phyloP scores from a whole-genome alignment of 2,797 vertebrate species.

The Urophycis tenuis region DNA sequence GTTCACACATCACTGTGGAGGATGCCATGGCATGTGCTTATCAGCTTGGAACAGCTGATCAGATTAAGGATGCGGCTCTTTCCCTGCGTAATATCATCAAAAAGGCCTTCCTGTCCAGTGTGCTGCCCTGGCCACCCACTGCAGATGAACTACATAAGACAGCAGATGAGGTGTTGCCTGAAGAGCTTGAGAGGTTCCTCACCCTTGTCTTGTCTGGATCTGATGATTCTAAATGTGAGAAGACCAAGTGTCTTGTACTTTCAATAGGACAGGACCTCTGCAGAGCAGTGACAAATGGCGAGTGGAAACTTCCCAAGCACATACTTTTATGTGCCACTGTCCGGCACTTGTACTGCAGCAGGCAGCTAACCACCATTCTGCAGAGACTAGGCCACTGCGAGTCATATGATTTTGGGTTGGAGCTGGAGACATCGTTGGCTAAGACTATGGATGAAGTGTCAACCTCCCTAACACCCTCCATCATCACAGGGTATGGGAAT shows the following conservation, averaged over 20 bases:
- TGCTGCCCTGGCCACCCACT: conserved; percentile 7
- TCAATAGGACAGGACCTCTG: not conserved
- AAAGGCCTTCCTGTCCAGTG: conserved; percentile 5
- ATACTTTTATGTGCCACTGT: conserved; percentile 9
- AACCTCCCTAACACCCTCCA: too few relatives aligned
- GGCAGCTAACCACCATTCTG: conserved; percentile 3
- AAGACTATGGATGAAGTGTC: conserved; percentile 6
- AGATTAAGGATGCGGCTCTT: not conserved
- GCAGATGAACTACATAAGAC: not conserved
- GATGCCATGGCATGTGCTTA: too few relatives aligned
- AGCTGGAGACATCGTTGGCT: not conserved
- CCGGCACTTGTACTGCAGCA: not conserved
- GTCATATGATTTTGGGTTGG: conserved; percentile 8
- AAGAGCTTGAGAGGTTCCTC: conserved; percentile 4
- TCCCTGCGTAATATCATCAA: conserved; percentile 5
- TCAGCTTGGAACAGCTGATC: not conserved
- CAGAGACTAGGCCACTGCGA: not conserved
- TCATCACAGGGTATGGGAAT: conserved; percentile 6
- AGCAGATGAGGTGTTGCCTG: not conserved
- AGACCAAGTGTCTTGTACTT: not conserved
- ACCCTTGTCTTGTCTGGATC: not conserved
- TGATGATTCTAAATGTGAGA: conserved; percentile 4
- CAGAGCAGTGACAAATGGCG: conserved; percentile 5
- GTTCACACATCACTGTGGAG: too few relatives aligned
- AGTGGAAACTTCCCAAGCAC: conserved; percentile 4